Evolutionary conservation across 2,113 vertebrate genomes (phyloP), one percentile per base, ranked within the genome.

Genomic region (Saccopteryx leptura): DNA sequence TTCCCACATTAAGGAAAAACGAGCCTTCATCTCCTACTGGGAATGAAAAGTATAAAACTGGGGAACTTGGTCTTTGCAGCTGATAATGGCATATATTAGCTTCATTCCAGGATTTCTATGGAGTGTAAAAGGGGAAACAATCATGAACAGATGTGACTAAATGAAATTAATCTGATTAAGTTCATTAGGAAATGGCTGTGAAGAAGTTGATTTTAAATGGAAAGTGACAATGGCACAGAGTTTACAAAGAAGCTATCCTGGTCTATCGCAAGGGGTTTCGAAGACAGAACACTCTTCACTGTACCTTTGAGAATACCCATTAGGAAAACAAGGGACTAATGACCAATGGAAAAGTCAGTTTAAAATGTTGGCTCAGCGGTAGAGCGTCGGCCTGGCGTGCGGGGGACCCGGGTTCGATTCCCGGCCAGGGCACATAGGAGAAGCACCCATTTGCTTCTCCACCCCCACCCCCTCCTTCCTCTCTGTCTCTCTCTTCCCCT

Each of bases 151-250:
- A 98, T 98, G 98, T 98, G 97, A 98, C 97, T 97, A 98, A 98
- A 98, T 98, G 93, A 98, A 98, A 98, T 98, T 98, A 98, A 98
- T 98, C 96, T 96, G 96, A 98, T 98, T 98, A 98, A 97, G 48
- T 98, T 98, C 96, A 98, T 98, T 98, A 98, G 97, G 97, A 98
- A 98, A 98, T 97, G 98, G 97, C 97, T 98, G 98, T 98, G 98
- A 98, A 98, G 98, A 98, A 98, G 95, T 95, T 98, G 96, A 97
- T 98, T 98, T 98, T 97, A 98, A 98, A 98, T 98, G 96, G 98
- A 98, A 98, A 97, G 95, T 96, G 98, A 98, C 98, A 98, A 68
- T 66, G 81, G 50, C 87, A 93, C 66, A 80, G 93, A 85, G 94
- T 69, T 93, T 54, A 83, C 74, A 92, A 86, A 97, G 87, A 97